Conservation (phyloP, 2,888 invertebrate species). For the Calameuta pallipes region DNA sequence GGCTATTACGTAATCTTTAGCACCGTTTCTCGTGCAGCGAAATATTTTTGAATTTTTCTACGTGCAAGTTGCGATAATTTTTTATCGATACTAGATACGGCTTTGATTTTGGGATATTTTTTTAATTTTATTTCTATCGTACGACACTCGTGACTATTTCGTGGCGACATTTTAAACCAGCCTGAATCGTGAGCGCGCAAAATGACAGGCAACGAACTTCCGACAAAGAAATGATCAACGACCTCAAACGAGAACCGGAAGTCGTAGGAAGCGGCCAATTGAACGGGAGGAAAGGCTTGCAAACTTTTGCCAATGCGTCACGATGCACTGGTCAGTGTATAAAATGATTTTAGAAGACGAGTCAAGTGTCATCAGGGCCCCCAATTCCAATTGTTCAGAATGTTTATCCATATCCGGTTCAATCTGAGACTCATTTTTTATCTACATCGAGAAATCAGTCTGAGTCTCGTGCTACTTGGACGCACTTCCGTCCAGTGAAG, state of each 20-base stretch:
- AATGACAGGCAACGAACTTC: slow-evolving; percentile 47
- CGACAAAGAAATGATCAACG: slow-evolving; percentile 51
- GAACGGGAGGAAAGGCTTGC: slow-evolving; percentile 23
- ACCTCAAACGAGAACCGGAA: slow-evolving; percentile 52
- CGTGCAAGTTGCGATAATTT: neutral
- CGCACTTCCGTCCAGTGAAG: neutral
- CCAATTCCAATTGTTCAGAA: neutral
- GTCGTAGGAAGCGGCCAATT: slow-evolving; percentile 59
- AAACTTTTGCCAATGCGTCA: neutral
- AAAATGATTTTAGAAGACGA: neutral
- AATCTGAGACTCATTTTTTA: neutral
- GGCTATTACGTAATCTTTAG: neutral
- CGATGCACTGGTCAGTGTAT: no score
- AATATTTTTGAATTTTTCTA: neutral
- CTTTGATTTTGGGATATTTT: neutral
- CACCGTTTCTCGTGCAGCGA: neutral
- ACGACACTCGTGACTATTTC: neutral
- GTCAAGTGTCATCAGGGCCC: neutral
- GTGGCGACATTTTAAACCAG: neutral
- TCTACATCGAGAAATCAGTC: neutral
- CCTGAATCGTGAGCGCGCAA: neutral
- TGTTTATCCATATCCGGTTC: neutral
- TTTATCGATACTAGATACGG: neutral
- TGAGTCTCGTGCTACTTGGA: neutral
- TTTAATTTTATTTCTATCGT: neutral